Conservation (phyloP, 2,888 invertebrate species). For the Agrotis segetum region DNA sequence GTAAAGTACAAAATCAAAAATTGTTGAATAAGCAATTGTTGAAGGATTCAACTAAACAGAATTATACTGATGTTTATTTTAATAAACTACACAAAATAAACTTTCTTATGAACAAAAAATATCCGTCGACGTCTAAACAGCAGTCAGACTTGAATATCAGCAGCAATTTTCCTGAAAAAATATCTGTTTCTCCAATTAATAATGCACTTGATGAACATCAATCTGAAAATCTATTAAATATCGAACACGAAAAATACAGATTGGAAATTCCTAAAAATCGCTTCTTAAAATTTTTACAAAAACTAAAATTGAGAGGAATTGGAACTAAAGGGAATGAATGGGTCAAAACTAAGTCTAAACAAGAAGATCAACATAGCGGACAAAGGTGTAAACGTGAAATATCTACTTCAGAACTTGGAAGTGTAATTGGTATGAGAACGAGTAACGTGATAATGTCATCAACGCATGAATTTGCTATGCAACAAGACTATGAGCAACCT, state of each 20-base stretch:
- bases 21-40: neutral
- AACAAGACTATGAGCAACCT: neutral
- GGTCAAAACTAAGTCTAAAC: neutral
- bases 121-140: neutral
- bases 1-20: neutral
- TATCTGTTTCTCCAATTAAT: neutral
- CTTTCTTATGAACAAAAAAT: neutral
- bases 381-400: neutral
- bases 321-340: too few relatives aligned
- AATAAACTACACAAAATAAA: neutral
- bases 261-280: neutral
- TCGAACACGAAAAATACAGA: neutral
- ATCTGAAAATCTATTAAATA: neutral
- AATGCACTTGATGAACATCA: neutral
- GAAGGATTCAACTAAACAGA: neutral
- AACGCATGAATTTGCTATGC: neutral
- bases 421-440: neutral
- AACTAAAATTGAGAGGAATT: neutral
- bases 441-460: neutral
- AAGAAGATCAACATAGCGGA: neutral
- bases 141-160: neutral
- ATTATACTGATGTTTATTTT: neutral
- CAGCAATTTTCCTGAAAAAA: neutral
- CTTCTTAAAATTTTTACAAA: constrained; percentile 10
- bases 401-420: neutral